phyloP scores from a whole-genome alignment of 2,888 invertebrate genomes.

The Mimas tiliae region DNA sequence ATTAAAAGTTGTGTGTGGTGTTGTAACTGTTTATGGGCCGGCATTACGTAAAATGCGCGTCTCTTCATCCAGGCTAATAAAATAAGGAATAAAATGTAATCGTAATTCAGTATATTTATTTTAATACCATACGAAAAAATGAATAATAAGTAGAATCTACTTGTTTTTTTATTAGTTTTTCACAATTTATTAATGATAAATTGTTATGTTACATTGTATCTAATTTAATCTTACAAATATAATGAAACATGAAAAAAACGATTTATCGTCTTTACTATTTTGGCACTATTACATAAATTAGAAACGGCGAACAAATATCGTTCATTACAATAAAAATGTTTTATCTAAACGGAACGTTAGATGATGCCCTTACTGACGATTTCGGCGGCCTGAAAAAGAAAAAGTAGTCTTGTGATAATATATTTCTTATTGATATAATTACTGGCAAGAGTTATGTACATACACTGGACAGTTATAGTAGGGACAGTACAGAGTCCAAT shows the following conservation, averaged over 20 bases:
- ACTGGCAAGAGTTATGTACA: too few relatives aligned
- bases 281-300: slow-evolving; percentile 75
- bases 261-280: slow-evolving; percentile 59
- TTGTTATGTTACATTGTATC: slow-evolving; percentile 59
- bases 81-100: slow-evolving; percentile 35
- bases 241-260: slow-evolving; percentile 48
- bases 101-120: slow-evolving; percentile 64
- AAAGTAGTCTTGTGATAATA: slow-evolving; percentile 18
- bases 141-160: slow-evolving; percentile 65
- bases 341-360: slow-evolving; percentile 53
- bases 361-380: slow-evolving; percentile 70
- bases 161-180: slow-evolving; percentile 52
- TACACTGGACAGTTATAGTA: too few relatives aligned
- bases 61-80: neutral
- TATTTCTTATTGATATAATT: too few relatives aligned
- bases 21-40: too few relatives aligned
- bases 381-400: slow-evolving; percentile 74
- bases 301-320: slow-evolving; percentile 62
- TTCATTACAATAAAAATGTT: slow-evolving; percentile 52
- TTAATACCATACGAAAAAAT: slow-evolving; percentile 67
- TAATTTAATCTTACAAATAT: slow-evolving; percentile 51
- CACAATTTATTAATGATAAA: slow-evolving; percentile 57
- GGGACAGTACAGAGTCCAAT: too few relatives aligned
- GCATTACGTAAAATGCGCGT: too few relatives aligned
- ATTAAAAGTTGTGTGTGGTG: too few relatives aligned